Evolutionary conservation across 1,140 invertebrate species (phyloP), one percentile per base, ranked within the genome.

Genomic region (Daktulosphaira vitifoliae): DNA sequence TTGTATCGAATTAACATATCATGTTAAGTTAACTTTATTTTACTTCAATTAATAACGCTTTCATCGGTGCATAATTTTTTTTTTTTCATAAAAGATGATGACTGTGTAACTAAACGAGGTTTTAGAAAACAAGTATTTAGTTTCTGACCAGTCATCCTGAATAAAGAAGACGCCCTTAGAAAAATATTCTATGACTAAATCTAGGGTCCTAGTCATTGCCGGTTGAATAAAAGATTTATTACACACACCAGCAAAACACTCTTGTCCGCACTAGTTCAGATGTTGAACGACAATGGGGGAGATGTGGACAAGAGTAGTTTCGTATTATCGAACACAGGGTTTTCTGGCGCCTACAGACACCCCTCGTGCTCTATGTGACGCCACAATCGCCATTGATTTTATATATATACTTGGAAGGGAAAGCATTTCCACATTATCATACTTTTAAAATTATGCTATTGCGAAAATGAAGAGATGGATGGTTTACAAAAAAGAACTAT

Each of bases 331-430:
- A 22, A 5, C 15, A 44, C 54, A 59, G 42, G 42, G 56, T 16
- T 62, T 62, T 46, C 39, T 62, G 56, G 56, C 56, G 56, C 56
- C 56, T 38, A 20, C 56, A 62, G 56, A 62, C 56, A 33, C 56
- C 56, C 56, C 56, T 46, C 56, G 25, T 46, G 16, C 42, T 62
- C 8, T 13, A 26, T 18, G 29, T n/a, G n/a, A n/a, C 56, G 25
- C 18, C 5, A 11, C 56, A 39, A 48, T 42, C 54, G 44, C 44
- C 56, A 62, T 62, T 62, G 56, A 62, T 62, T 62, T 62, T 62
- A 44, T 59, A 38, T 44, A n/a, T n/a, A n/a, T n/a, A 39, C 38
- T 26, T 59, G 23, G 38, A 18, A 38, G n/a, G n/a, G n/a, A 59
- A 59, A 59, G n/a, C 38, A 42, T 13, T n/a, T 22, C 39, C 4